phyloP scores from a whole-genome alignment of 2,888 invertebrate genomes.

The Adelphocoris suturalis region DNA sequence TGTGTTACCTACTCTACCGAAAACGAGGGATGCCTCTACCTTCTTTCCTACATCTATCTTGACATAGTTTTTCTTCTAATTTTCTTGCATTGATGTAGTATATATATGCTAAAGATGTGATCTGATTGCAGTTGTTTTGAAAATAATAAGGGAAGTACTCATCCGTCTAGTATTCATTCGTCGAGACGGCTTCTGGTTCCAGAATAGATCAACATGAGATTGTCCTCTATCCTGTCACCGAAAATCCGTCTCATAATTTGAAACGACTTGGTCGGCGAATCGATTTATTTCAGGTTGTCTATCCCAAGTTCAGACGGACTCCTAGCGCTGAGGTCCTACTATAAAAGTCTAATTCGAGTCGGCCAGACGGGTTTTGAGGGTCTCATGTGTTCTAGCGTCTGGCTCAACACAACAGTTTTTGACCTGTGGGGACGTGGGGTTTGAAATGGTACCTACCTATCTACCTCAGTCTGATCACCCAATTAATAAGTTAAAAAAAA shows the following conservation, averaged over 20 bases:
- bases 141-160: neutral
- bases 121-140: neutral
- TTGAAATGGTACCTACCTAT: no score
- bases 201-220: slow-evolving; percentile 34
- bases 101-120: no score
- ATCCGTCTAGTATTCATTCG: slow-evolving; percentile 18
- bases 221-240: slow-evolving; percentile 15
- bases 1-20: no score
- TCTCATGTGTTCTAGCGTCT: neutral
- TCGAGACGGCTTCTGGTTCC: neutral
- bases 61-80: no score
- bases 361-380: slow-evolving; percentile 8
- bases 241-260: slow-evolving; percentile 23
- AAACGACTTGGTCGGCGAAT: slow-evolving; percentile 6
- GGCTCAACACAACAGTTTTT: neutral
- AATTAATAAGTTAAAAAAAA: no score
- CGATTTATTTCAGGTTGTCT: slow-evolving; percentile 35
- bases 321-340: neutral
- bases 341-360: slow-evolving; percentile 1
- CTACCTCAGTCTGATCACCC: no score
- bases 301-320: slow-evolving; percentile 19
- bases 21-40: no score
- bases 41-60: no score
- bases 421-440: neutral
- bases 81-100: no score